Evolutionary conservation across 1,140 invertebrate genomes (phyloP).

Genomic region (Hycleus phaleratus): DNA sequence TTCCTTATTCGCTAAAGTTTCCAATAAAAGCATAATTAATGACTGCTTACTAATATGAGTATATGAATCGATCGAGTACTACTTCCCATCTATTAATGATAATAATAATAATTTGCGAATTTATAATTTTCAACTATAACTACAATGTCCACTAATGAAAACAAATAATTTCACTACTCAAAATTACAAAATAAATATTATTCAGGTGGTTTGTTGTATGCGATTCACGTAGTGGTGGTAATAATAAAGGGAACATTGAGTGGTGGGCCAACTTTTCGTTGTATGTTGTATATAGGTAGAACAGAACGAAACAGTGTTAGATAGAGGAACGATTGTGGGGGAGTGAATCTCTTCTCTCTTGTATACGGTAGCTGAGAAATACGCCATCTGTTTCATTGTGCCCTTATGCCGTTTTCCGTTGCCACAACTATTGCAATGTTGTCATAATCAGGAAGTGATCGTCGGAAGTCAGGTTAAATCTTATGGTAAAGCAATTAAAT

Average conservation of each 20-base stretch:
- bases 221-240: conserved; percentile 14
- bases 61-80: too few relatives aligned
- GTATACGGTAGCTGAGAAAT: conserved; percentile 2
- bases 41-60: too few relatives aligned
- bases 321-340: not conserved
- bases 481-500: conserved; percentile 14
- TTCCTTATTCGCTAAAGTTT: too few relatives aligned
- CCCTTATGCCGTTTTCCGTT: not conserved
- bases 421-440: conserved; percentile 1
- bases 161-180: too few relatives aligned
- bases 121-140: too few relatives aligned
- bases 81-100: too few relatives aligned
- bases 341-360: not conserved
- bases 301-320: not conserved
- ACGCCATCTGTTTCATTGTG: conserved; percentile 4
- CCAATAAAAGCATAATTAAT: too few relatives aligned
- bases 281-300: not conserved
- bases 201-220: conserved; percentile 13
- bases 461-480: conserved; percentile 13
- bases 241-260: conserved; percentile 13
- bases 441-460: conserved; percentile 14
- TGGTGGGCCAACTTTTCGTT: conserved; percentile 7
- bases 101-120: too few relatives aligned
- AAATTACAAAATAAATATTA: not conserved
- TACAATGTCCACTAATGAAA: too few relatives aligned